Conservation (phyloP, 2,888 invertebrate genomes). For the Cataglyphis albicans region DNA sequence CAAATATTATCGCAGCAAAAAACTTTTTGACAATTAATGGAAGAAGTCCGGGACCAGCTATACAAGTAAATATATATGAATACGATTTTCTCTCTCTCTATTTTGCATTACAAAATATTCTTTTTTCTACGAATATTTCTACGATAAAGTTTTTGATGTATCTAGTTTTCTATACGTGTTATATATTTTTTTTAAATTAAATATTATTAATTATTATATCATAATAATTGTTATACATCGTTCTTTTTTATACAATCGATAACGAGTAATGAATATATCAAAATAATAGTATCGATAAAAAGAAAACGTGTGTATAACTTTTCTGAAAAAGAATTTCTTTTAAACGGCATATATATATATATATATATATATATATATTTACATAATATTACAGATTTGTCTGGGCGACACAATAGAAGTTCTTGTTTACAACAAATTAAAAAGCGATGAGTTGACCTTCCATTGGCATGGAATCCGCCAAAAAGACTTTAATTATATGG, state of each 20-base stretch:
- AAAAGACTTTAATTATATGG: constrained; percentile 82
- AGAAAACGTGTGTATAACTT: not conserved
- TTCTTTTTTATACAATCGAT: not conserved
- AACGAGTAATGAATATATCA: not conserved
- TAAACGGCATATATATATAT: not conserved
- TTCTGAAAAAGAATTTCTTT: not conserved
- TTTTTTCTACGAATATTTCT: not conserved
- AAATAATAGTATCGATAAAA: not conserved
- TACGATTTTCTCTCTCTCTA: not conserved
- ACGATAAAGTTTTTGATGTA: not conserved
- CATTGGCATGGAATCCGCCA: constrained; percentile 87
- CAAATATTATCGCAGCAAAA: not conserved
- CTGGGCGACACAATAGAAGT: constrained; percentile 78
- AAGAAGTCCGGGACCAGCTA: constrained; percentile 78
- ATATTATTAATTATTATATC: constrained; percentile 5
- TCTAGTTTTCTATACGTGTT: not conserved
- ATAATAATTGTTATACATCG: not conserved
- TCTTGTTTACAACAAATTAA: constrained; percentile 74
- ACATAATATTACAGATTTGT: constrained; percentile 68
- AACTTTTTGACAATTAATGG: constrained; percentile 75
- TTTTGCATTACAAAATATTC: not conserved
- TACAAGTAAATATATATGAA: constrained; percentile 74
- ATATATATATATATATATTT: not conserved
- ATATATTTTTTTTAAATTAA: not conserved
- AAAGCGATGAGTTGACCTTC: constrained; percentile 80